Evolutionary conservation across 1,140 invertebrate species (phyloP), one percentile per base, ranked within the genome.

Genomic region (Drosophila tsacasi): DNA sequence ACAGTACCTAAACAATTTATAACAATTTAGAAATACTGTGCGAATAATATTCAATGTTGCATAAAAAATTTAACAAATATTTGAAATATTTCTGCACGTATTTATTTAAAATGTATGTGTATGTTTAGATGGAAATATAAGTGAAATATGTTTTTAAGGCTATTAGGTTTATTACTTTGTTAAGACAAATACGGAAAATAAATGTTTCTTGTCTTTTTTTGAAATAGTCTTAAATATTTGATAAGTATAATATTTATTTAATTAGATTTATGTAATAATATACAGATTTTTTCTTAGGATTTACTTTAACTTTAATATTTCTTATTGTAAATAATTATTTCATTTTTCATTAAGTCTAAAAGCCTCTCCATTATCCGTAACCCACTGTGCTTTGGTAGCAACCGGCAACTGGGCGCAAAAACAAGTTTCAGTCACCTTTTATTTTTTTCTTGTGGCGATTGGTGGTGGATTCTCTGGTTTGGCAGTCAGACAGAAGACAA

Each of bases 381-480:
- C 7, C 63, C 75, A 77, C 64, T 69, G 75, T 77, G 13, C 37
- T 0, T 39, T 39, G 21, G 0, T 8, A 21, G 30, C 73, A 74
- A 73, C 67, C 46, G 75, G 62, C 78, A 55, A 78, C 65, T 74
- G 54, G 68, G 46, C 55, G 55, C 60, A 60, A 81, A 87, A 81
- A 79, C 85, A 85, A 82, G 85, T 89, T 90, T 68, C 75, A 79
- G 63, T 67, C 72, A 82, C 67, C 68, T 77, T 39, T 57, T 64
- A 60, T 67, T 54, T 68, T 67, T 67, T 62, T 68, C 37, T 25
- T 57, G 54, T 57, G 54, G 46, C 61, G 54, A 47, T 69, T 89
- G 81, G 63, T 76, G 80, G 84, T 90, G 81, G 81, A 71, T 79
- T 73, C 71, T n/a, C 69, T 89, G 84, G 81, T 89, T 75, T 81